These are phyloP conservation scores for Brotula barbata DNA, from an alignment of 2,797 vertebrate species.

Conservation along the genomic window DNA sequence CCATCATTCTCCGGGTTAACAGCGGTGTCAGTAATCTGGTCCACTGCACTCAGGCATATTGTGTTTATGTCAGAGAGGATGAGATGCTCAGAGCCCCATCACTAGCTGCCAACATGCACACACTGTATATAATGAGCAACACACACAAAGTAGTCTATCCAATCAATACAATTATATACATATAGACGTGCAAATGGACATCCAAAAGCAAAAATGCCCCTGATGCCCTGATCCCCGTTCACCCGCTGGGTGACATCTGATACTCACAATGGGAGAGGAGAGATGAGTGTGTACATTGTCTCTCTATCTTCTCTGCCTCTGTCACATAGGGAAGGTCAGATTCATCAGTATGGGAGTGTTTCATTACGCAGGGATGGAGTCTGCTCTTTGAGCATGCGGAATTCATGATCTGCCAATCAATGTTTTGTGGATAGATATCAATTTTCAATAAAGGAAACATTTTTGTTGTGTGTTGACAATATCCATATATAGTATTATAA, in stretches of 20 bases:
- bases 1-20: constrained; percentile 44
- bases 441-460: background rate
- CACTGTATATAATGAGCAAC: background rate
- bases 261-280: constrained; percentile 2
- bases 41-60: constrained; percentile 33
- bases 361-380: constrained; percentile 14
- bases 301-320: constrained; percentile 3
- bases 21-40: constrained; percentile 44
- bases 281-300: background rate
- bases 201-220: constrained; percentile 13
- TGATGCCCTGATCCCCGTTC: background rate
- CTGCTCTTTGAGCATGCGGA: background rate
- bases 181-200: background rate
- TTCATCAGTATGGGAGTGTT: constrained; percentile 35
- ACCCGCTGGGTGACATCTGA: constrained; percentile 21
- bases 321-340: constrained; percentile 24
- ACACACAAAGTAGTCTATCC: background rate
- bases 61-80: too few species aligned
- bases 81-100: background rate
- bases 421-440: too few species aligned
- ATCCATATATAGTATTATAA: background rate
- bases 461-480: constrained; percentile 1
- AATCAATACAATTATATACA: background rate
- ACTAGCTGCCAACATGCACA: constrained; percentile 8
- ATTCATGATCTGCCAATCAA: too few species aligned